Base-by-base conservation (phyloP, 1,140 invertebrate species). In the Drosophila willistoni region DNA sequence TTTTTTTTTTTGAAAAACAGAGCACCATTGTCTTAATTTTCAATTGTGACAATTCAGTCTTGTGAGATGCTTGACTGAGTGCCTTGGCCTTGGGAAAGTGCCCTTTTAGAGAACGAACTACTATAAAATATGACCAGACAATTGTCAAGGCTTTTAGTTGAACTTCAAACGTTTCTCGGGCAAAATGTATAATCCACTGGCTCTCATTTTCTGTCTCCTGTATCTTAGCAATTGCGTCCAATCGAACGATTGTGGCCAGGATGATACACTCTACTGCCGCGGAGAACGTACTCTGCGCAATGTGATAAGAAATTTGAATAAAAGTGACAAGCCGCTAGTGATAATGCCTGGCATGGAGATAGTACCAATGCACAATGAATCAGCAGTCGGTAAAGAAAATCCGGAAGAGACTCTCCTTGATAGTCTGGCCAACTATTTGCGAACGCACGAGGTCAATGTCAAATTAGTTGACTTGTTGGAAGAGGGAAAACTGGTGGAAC, bases 391-490 rank as follows among this genome's bases (percentile, higher is more conserved):
- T 5, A 65, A 67, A 2, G 34, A 77, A 9, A 67, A 66, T 0
- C 29, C 41, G 6, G 63, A 79, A n/a, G 25, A 63, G 25, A 64
- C 77, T 1, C 61, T 91, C 7, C 65, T 95, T 25, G 94, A 93
- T 1, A 93, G 93, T 1, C 84, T 96, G 44, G 92, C 95, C 14
- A 94, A 94, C 63, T 96, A 96, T 76, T 81, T 96, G 1, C 93
- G 95, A 70, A 94, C 93, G 7, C 94, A 96, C 77, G 96, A 96
- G 77, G 81, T 96, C 1, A 93, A 95, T 73, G 94, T 96, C 4
- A 95, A 94, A 70, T 90, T 96, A 54, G 94, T 94, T 0, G 95
- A 94, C 81, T 91, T 96, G 17, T 64, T 91, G 33, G 80, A 87
- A 7, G 84, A 83, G 5, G 73, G 66, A 12, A 65, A 47, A 47